Base-by-base conservation (phyloP, 1,140 invertebrate genomes). In the Galendromus occidentalis region DNA sequence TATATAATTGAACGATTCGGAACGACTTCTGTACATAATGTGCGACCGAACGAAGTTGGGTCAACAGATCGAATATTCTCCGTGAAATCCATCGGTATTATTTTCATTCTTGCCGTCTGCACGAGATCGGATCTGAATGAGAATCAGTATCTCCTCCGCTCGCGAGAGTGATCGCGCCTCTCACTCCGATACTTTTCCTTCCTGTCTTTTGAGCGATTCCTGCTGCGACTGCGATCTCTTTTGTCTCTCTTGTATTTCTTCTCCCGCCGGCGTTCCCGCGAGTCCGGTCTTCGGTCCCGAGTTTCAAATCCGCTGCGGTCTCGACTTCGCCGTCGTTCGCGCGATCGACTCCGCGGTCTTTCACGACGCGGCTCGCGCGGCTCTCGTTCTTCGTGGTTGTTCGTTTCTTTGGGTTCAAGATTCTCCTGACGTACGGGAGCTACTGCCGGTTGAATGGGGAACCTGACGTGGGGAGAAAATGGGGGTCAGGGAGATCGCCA, bases 221-320 rank as follows among this genome's bases (percentile, higher is more conserved):
- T 20, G 45, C 45, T 47, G 51, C 51, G 51, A 33, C 51, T 59
- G n/a, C 51, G 51, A 9, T 59, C 51, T 33, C 51, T 59, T 6
- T 59, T 25, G 12, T 59, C 51, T 22, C 9, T 59, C 14, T 59
- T 59, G 22, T 59, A 22, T 25, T 59, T 59, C 9, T 9, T 59
- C 33, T 59, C 51, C 22, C 51, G 25, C n/a, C 51, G 51, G 14
- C 22, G 14, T 25, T 59, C 51, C 2, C 51, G 51, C 9, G 51
- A 59, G 25, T 59, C 51, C 17, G 14, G 25, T 17, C 51, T 25
- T 17, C 51, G 51, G 51, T 59, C 51, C 25, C 33, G n/a, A 33
- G 14, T 1, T 4, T 59, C 51, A 22, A 17, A 14, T 17, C 33
- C n/a, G 25, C 25, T 12, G 2, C 51, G 14, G 2, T 59, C 51